A percentile compares a stretch with the other conserved stretches of the same genome.
Conservation (phyloP, 2,113 vertebrate species). For the Tyto alba region DNA sequence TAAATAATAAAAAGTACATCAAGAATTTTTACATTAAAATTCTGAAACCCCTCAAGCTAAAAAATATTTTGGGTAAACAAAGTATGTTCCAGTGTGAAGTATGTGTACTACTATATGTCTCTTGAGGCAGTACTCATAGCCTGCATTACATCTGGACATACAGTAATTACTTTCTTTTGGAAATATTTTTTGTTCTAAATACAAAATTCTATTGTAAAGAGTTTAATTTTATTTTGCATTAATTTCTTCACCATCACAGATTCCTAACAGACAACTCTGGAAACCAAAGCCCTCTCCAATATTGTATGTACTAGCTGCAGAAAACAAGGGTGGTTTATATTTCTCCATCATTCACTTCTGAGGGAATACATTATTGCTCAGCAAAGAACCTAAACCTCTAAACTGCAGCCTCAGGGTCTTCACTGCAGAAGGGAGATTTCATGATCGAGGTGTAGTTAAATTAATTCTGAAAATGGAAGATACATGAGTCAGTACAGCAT, state of each 20-base stretch:
- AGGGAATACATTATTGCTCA: not conserved
- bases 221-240: not conserved
- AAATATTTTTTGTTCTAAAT: not conserved
- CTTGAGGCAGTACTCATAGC: not conserved
- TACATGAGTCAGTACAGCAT: not conserved
- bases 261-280: not conserved
- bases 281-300: not conserved
- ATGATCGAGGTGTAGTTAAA: not conserved
- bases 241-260: not conserved
- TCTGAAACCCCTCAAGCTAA: constrained; percentile 36
- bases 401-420: not conserved
- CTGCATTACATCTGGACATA: not conserved
- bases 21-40: constrained; percentile 42
- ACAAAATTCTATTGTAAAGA: not conserved
- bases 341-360: not conserved
- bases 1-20: constrained; percentile 44
- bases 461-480: not conserved
- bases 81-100: not conserved
- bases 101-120: not conserved
- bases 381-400: not conserved
- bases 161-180: not conserved
- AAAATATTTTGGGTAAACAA: constrained; percentile 28
- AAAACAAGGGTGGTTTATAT: not conserved
- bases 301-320: not conserved
- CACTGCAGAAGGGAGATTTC: not conserved